phyloP scores from a whole-genome alignment of 2,888 invertebrate species.

The Ischnura elegans region DNA sequence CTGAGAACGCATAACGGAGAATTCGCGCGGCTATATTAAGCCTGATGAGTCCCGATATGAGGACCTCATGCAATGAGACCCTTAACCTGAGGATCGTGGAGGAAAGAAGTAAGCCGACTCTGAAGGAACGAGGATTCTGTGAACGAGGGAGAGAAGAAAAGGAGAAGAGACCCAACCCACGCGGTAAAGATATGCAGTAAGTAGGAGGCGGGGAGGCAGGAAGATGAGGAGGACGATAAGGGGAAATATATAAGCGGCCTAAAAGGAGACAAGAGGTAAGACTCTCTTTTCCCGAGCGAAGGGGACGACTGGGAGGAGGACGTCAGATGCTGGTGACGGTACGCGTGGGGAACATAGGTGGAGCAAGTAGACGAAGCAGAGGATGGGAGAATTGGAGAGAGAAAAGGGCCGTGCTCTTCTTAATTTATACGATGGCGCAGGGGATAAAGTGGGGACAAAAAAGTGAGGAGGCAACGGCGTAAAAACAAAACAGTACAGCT shows the following conservation, averaged over 20 bases:
- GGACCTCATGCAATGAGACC: background rate
- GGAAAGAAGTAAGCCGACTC: background rate
- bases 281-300: background rate
- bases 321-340: background rate
- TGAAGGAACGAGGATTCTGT: background rate
- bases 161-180: background rate
- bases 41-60: background rate
- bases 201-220: background rate
- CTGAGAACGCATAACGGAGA: too few species aligned
- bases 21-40: too few species aligned
- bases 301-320: slow-evolving; percentile 5
- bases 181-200: background rate
- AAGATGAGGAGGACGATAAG: background rate
- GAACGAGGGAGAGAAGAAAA: background rate
- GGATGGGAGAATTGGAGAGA: background rate
- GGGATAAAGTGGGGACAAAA: slow-evolving; percentile 31
- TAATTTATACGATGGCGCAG: slow-evolving; percentile 33
- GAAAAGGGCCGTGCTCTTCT: background rate
- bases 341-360: background rate
- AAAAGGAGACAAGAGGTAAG: slow-evolving; percentile 5
- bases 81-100: background rate
- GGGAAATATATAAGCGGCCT: background rate
- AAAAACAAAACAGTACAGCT: slow-evolving; percentile 13
- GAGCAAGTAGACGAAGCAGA: background rate
- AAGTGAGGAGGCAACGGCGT: background rate